Percentiles rank a stretch among this genome's conserved stretches.
phyloP scores from a whole-genome alignment of 2,888 invertebrate species.

The Chirona hameri region DNA sequence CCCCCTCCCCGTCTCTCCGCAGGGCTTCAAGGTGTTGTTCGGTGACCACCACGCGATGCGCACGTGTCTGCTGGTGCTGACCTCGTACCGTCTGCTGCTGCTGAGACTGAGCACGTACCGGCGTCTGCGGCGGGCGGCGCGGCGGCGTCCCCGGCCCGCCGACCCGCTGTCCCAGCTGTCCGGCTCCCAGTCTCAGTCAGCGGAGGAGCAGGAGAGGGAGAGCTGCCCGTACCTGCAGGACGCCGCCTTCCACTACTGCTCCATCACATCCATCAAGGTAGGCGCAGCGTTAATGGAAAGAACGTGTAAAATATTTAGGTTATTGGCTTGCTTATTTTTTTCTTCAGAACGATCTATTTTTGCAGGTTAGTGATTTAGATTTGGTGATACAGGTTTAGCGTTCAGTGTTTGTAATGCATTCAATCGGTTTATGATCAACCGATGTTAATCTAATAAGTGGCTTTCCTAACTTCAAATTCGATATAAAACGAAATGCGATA shows the following conservation, averaged over 20 bases:
- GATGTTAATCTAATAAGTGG: too few species aligned
- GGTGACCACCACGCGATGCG: conserved; percentile 25
- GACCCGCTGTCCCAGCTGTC: not conserved
- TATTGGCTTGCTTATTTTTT: too few species aligned
- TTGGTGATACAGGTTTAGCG: too few species aligned
- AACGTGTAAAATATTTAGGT: too few species aligned
- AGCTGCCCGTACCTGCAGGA: not conserved
- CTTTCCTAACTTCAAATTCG: too few species aligned
- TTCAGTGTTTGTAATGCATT: too few species aligned
- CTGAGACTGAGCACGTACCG: not conserved
- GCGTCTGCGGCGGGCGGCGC: not conserved
- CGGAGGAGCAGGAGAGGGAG: not conserved
- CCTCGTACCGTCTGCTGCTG: conserved; percentile 9
- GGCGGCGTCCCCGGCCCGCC: not conserved
- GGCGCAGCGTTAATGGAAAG: not conserved
- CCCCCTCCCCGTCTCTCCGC: not conserved
- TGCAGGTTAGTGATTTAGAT: too few species aligned
- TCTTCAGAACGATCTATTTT: too few species aligned
- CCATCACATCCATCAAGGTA: not conserved
- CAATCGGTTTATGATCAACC: too few species aligned
- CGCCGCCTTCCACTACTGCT: not conserved
- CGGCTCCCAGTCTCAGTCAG: not conserved
- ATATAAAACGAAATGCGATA: too few species aligned
- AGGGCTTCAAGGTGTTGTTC: conserved; percentile 10
- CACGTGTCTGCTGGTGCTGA: conserved; percentile 1